Evolutionary conservation across 2,888 invertebrate genomes (phyloP).

Genomic region (Drosophila demipolita): DNA sequence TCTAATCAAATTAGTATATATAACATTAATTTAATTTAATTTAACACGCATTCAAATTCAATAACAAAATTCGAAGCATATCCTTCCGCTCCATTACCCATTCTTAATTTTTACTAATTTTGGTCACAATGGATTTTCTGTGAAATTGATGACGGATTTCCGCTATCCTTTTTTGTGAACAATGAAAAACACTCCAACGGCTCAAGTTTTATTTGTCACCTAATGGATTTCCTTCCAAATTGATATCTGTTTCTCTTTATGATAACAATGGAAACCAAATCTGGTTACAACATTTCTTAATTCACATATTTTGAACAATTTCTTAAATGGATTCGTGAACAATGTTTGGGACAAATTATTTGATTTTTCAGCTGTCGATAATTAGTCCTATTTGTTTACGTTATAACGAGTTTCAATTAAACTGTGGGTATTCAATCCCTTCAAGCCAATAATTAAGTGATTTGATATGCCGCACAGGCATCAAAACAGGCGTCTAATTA

Average conservation of each 20-base stretch:
- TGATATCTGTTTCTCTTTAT: neutral
- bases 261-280: neutral
- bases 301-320: neutral
- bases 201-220: neutral
- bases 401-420: conserved; percentile 10
- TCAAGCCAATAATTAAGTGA: conserved; percentile 33
- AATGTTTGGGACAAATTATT: neutral
- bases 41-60: neutral
- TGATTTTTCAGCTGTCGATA: neutral
- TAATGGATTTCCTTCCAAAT: neutral
- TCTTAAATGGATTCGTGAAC: neutral
- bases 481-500: conserved; percentile 41
- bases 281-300: neutral
- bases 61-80: neutral
- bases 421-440: conserved; percentile 30
- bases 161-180: neutral
- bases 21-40: neutral
- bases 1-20: neutral
- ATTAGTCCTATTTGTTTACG: conserved; percentile 4
- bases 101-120: neutral
- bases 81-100: neutral
- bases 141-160: neutral
- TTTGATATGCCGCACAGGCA: conserved; percentile 40
- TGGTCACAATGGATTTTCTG: neutral
- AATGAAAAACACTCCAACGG: neutral